These are phyloP conservation scores for Aulostomus chinensis DNA, from an alignment of 2,797 vertebrate genomes.

Conservation along the genomic window DNA sequence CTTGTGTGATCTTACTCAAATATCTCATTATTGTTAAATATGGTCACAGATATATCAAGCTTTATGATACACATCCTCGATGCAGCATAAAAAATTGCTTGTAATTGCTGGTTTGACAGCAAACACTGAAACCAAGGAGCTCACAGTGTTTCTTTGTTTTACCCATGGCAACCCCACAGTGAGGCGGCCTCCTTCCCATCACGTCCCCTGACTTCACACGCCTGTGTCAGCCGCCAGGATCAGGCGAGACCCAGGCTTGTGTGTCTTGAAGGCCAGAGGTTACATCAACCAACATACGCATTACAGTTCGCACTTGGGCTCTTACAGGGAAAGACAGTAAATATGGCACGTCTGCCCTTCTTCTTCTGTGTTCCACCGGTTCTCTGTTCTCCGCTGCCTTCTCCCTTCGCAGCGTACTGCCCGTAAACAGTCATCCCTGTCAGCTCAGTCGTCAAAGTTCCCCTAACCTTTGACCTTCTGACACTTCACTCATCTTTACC, in stretches of 20 bases:
- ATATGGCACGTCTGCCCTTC: constrained; percentile 62
- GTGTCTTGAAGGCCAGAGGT: constrained; percentile 78
- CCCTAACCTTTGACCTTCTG: constrained; percentile 60
- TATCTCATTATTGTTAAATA: too few relatives aligned
- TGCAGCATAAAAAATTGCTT: constrained; percentile 43
- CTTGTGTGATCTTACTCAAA: constrained; percentile 15
- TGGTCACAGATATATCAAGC: constrained; percentile 26
- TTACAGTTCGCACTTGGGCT: constrained; percentile 77
- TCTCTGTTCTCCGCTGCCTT: constrained; percentile 15
- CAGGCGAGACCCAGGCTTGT: constrained; percentile 70
- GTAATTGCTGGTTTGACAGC: constrained; percentile 69
- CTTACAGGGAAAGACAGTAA: constrained; percentile 72
- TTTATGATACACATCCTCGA: constrained; percentile 38
- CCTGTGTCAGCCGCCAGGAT: constrained; percentile 76
- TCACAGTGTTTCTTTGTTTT: constrained; percentile 81
- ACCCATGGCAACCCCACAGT: constrained; percentile 40
- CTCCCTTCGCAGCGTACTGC: constrained; percentile 20
- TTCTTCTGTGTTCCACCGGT: constrained; percentile 8
- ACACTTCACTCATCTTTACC: constrained; percentile 38
- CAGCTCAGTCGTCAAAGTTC: constrained; percentile 57
- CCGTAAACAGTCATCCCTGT: constrained; percentile 53
- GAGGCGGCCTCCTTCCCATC: constrained; percentile 62
- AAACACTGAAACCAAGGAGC: constrained; percentile 63
- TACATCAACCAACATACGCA: constrained; percentile 82
- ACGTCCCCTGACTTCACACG: constrained; percentile 73